Evolutionary conservation across 2,113 vertebrate genomes (phyloP), one percentile per base, ranked within the genome.

Genomic region (Raphicerus campestris): DNA sequence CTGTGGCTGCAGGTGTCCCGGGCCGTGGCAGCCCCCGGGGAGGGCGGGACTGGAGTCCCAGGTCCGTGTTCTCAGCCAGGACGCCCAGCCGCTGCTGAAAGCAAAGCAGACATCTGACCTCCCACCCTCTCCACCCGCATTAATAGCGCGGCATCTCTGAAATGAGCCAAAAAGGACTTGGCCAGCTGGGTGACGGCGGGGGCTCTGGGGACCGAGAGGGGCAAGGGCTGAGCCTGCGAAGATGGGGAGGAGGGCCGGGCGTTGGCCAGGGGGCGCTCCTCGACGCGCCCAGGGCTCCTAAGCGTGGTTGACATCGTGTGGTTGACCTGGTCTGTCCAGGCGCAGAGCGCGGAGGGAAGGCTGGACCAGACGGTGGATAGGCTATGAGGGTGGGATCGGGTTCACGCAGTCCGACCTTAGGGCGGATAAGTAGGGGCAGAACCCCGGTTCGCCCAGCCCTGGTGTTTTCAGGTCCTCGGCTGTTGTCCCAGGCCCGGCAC

Each of bases 71-170:
- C 60, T n/a, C 55, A 26, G 84, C 32, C 14, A 0, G 15, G 45
- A 53, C 14, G 51, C 89, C 91, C 73, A 1, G 87, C 66, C 42
- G 92, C 78, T 56, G 86, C 93, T 63, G 93, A 86, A 91, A 66
- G 94, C 94, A 83, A 49, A 47, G 56, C 14, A 49, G 96, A 53
- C 39, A 24, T 26, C 70, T 75, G 35, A 11, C 35, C 35, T 26
- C 70, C 70, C 39, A 13, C 35, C 10, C 39, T 75, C 39, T 39
- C 11, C 39, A 42, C 70, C 5, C 15, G 2, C 45, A 10, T 49
- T 30, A 32, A 81, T 53, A 32, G 32, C 5, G 53, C 80, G 53
- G 56, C 91, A 3, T 49, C 86, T 75, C 63, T 20, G 81, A 70
- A 45, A 90, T 16, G 80, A 85, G 81, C 81, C 30, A 0, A 3